Conservation (phyloP, 2,888 invertebrate genomes). For the Nysson spinosus region DNA sequence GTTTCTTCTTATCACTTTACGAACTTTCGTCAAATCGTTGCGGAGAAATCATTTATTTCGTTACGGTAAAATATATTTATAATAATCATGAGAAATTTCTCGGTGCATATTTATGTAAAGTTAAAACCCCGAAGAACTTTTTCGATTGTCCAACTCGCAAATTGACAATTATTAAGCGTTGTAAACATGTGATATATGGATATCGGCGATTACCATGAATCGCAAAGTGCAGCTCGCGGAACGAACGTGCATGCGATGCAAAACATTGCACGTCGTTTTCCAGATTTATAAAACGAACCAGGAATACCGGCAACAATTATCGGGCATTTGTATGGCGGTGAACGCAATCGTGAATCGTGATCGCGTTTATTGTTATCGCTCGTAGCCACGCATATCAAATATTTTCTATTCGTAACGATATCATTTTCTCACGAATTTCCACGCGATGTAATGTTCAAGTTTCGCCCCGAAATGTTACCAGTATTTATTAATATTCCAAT, state of each 20-base stretch:
- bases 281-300: conserved; percentile 7
- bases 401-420: not conserved
- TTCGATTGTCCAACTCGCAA: not conserved
- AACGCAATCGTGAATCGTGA: not conserved
- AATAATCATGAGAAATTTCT: too few relatives aligned
- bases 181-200: not conserved
- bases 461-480: too few relatives aligned
- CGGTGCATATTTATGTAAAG: too few relatives aligned
- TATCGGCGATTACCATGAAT: not conserved
- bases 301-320: conserved; percentile 5
- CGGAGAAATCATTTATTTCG: too few relatives aligned
- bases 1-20: too few relatives aligned
- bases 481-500: too few relatives aligned
- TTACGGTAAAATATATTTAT: too few relatives aligned
- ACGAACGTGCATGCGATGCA: not conserved
- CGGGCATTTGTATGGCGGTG: not conserved
- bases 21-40: too few relatives aligned
- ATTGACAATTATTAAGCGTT: not conserved
- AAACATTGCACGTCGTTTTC: not conserved
- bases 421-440: not conserved
- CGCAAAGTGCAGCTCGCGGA: not conserved
- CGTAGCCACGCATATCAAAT: not conserved
- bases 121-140: not conserved
- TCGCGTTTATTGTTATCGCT: not conserved
- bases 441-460: not conserved